A percentile compares a stretch with the other conserved stretches of the same genome.
Evolutionary conservation across 64 coral and sea anemone genomes (phyloP).

Genomic region (Hydrozoanthus tunicans): DNA sequence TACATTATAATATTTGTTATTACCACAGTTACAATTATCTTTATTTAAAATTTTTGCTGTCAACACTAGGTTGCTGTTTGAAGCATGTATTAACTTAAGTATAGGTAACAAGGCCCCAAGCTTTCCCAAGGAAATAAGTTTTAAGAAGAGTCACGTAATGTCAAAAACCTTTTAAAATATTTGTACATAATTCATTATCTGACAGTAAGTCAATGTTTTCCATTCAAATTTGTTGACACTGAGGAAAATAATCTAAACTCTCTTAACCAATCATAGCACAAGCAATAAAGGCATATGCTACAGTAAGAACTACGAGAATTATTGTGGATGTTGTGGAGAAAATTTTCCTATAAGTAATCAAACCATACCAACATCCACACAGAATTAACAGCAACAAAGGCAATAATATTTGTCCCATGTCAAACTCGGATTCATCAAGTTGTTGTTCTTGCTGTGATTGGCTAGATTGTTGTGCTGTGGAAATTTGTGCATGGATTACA

Average conservation of each 20-base stretch:
- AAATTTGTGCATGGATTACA: conserved; percentile 87
- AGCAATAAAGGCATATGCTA: conserved; percentile 66
- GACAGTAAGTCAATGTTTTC: background rate
- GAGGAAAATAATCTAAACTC: background rate
- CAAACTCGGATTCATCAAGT: conserved; percentile 72
- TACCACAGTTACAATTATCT: too few relatives aligned
- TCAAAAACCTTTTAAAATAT: too few relatives aligned
- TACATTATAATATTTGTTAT: too few relatives aligned
- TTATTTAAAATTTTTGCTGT: too few relatives aligned
- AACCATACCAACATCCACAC: conserved; percentile 76
- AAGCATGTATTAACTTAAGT: too few relatives aligned
- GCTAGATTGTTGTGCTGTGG: conserved; percentile 26
- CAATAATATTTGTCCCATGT: conserved; percentile 76
- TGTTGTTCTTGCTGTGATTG: conserved; percentile 9
- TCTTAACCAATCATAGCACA: conserved; percentile 62
- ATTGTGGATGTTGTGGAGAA: conserved; percentile 75
- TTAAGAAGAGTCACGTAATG: too few relatives aligned
- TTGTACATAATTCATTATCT: too few relatives aligned
- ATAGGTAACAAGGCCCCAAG: too few relatives aligned
- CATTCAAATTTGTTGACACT: background rate
- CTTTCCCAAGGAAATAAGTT: too few relatives aligned
- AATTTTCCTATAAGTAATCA: conserved; percentile 78
- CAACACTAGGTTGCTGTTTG: too few relatives aligned
- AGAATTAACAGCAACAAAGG: conserved; percentile 78
- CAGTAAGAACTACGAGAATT: conserved; percentile 81